phyloP scores from a whole-genome alignment of 92 coral and sea anemone species.

The Actinernus sp. region DNA sequence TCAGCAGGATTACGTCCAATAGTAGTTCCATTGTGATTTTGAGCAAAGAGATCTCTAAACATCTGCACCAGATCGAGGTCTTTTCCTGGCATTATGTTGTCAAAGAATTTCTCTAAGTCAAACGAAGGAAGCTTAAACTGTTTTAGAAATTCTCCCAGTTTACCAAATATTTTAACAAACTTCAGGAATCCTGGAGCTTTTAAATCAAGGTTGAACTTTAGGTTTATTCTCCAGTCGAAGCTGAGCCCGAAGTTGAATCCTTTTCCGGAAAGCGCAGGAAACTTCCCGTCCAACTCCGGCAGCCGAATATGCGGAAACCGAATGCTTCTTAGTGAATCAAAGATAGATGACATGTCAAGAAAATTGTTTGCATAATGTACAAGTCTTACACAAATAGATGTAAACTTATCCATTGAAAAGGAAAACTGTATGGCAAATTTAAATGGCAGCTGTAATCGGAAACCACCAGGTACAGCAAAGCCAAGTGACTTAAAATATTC shows the following conservation, averaged over 20 bases:
- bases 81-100: constrained; percentile 75
- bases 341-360: constrained; percentile 72
- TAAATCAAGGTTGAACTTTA: constrained; percentile 74
- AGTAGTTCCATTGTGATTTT: constrained; percentile 15
- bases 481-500: constrained; percentile 87
- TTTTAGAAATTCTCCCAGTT: constrained; percentile 62
- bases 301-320: constrained; percentile 67
- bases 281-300: constrained; percentile 55
- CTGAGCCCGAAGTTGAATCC: constrained; percentile 79
- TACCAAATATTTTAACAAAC: constrained; percentile 45
- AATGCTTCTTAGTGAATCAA: constrained; percentile 65
- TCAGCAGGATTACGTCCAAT: constrained; percentile 52
- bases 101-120: constrained; percentile 68
- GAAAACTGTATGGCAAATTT: constrained; percentile 76
- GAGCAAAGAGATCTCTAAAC: constrained; percentile 47
- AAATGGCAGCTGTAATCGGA: constrained; percentile 83
- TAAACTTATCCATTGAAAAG: constrained; percentile 77
- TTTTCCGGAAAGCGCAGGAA: constrained; percentile 28
- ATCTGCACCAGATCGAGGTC: constrained; percentile 38
- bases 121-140: constrained; percentile 71
- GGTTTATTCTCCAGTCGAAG: constrained; percentile 80
- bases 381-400: constrained; percentile 49
- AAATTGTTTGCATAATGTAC: constrained; percentile 74
- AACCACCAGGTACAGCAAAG: constrained; percentile 71
- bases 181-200: constrained; percentile 57